Conservation (phyloP, 2,888 invertebrate species). For the Gryllus longicercus region DNA sequence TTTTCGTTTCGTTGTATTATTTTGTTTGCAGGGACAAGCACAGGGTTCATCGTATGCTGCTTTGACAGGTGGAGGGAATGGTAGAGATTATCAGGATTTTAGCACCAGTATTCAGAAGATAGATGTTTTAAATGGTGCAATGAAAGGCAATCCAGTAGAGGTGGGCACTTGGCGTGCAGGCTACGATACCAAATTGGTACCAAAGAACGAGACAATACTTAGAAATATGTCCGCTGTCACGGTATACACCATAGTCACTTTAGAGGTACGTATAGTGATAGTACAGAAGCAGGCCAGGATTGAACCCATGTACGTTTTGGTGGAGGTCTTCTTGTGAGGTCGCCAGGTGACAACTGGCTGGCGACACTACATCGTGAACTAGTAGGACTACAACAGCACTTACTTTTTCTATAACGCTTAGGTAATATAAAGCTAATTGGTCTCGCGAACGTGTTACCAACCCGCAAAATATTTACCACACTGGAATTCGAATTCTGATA, state of each 20-base stretch:
- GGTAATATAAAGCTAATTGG: too few relatives aligned
- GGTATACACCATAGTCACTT: conserved; percentile 82
- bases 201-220: conserved; percentile 64
- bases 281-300: too few relatives aligned
- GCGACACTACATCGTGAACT: too few relatives aligned
- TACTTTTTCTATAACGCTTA: too few relatives aligned
- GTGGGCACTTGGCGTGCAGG: conserved; percentile 78
- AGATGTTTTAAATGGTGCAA: conserved; percentile 67
- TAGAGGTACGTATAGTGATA: conserved; percentile 61
- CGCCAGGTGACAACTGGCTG: too few relatives aligned
- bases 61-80: conserved; percentile 61
- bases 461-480: too few relatives aligned
- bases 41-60: conserved; percentile 69
- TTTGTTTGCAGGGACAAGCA: neutral
- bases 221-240: conserved; percentile 73
- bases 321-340: too few relatives aligned
- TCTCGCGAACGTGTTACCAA: too few relatives aligned
- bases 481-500: too few relatives aligned
- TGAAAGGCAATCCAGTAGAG: conserved; percentile 61
- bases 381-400: too few relatives aligned
- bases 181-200: conserved; percentile 61
- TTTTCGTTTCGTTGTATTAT: neutral
- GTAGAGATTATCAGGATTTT: conserved; percentile 67
- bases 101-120: conserved; percentile 68
- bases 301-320: too few relatives aligned